Conservation (phyloP, 2,888 invertebrate species). For the Tryphoninae sp. region DNA sequence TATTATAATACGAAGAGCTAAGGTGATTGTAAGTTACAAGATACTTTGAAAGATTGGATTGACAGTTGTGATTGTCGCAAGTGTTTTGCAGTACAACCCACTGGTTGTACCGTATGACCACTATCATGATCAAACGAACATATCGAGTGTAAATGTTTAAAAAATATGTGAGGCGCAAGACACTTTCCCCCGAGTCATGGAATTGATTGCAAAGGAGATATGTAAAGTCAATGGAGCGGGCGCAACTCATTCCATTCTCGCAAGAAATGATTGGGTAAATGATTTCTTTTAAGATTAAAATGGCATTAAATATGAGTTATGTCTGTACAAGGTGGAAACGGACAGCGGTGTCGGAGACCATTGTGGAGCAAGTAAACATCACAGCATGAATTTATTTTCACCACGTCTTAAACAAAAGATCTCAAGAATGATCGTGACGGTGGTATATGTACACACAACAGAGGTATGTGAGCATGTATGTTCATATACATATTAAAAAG, state of each 20-base stretch:
- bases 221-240: neutral
- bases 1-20: neutral
- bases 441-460: conserved; percentile 38
- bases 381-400: conserved; percentile 22
- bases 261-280: neutral
- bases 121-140: conserved; percentile 10
- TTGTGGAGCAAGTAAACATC: neutral
- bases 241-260: neutral
- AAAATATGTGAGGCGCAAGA: conserved; percentile 16
- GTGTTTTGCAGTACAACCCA: conserved; percentile 27
- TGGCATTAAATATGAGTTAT: neutral
- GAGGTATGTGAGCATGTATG: conserved; percentile 11
- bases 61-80: conserved; percentile 13
- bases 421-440: conserved; percentile 47
- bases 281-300: neutral
- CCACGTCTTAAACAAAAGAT: conserved; percentile 37
- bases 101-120: neutral
- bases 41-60: neutral
- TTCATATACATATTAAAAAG: conserved; percentile 48
- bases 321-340: neutral
- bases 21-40: conserved; percentile 2
- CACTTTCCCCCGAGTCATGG: neutral
- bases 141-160: conserved; percentile 42
- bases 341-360: neutral
- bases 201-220: neutral